Conservation (phyloP, 2,888 invertebrate genomes). For the Aelia acuminata region DNA sequence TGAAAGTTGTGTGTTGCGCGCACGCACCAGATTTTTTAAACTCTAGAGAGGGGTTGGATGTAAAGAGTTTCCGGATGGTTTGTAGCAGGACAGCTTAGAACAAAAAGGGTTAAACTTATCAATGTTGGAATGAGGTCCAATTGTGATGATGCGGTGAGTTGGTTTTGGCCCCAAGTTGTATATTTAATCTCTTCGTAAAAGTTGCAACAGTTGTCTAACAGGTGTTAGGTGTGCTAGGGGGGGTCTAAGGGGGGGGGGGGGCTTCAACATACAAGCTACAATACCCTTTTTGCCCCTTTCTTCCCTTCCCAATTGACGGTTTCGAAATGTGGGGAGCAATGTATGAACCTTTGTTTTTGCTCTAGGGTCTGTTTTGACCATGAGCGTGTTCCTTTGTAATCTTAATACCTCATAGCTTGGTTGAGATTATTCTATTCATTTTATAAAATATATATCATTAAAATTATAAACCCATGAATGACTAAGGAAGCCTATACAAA, state of each 20-base stretch:
- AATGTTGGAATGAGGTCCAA: neutral
- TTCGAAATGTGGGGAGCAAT: neutral
- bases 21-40: no score
- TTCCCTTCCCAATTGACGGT: neutral
- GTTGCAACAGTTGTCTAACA: slow-evolving; percentile 16
- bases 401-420: neutral
- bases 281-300: neutral
- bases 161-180: neutral
- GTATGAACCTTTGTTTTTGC: neutral
- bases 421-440: neutral
- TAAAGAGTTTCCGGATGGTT: neutral
- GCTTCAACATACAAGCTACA: neutral
- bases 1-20: no score
- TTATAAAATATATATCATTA: neutral
- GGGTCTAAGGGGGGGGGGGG: no score
- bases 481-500: no score
- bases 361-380: neutral
- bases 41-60: neutral
- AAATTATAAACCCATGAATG: no score
- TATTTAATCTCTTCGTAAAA: slow-evolving; percentile 28
- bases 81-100: neutral
- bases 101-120: neutral
- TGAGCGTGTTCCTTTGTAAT: neutral
- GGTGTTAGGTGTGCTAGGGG: no score
- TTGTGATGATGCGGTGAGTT: neutral